Conservation (phyloP, 2,888 invertebrate species). For the Doris montereyensis region DNA sequence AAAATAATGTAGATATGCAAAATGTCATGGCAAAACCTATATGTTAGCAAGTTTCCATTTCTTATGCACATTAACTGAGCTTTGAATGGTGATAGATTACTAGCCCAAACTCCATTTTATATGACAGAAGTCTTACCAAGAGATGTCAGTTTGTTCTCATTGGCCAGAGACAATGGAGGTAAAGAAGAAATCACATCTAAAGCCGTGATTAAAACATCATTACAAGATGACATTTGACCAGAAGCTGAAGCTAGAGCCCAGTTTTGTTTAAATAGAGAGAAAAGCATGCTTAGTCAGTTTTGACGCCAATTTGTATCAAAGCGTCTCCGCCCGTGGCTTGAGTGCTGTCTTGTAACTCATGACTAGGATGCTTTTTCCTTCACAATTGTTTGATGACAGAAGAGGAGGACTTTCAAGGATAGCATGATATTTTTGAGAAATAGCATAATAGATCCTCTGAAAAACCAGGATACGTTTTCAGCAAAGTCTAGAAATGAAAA, state of each 20-base stretch:
- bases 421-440: conserved; percentile 76
- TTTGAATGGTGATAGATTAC: no score
- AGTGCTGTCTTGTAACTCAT: conserved; percentile 20
- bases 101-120: no score
- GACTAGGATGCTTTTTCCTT: conserved; percentile 29
- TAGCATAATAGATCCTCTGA: conserved; percentile 77
- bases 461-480: no score
- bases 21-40: no score
- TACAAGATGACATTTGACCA: conserved; percentile 75
- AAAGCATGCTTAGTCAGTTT: conserved; percentile 77
- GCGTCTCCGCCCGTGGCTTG: conserved; percentile 73
- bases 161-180: conserved; percentile 78
- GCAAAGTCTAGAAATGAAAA: no score
- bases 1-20: no score
- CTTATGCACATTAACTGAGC: no score
- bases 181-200: conserved; percentile 76
- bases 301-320: conserved; percentile 78
- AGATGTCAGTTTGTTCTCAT: conserved; percentile 77
- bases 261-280: conserved; percentile 78
- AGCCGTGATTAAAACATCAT: conserved; percentile 78
- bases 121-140: no score
- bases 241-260: conserved; percentile 73
- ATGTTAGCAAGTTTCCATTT: no score
- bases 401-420: conserved; percentile 37
- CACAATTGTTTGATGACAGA: neutral